Evolutionary conservation across 2,888 invertebrate genomes (phyloP), one percentile per base, ranked within the genome.

Genomic region (Zelleria hepariella): DNA sequence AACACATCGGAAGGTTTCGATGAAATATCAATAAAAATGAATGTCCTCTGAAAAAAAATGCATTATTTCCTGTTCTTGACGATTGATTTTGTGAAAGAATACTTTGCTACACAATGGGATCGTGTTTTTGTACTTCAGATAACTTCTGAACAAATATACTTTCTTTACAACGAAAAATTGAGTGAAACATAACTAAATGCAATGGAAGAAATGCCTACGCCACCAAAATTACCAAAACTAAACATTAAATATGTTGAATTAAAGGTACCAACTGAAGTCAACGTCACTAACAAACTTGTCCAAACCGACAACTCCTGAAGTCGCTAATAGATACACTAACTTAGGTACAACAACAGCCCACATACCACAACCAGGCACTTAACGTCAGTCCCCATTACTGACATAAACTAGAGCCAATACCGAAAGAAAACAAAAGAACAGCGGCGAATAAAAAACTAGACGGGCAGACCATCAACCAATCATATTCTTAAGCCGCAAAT

Each of bases 401-500:
- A 42, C 15, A 42, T 42, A 42, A 15, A 42, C 32, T 42, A 15
- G n/a, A n/a, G 10, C 32, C 32, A 42, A 42, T 42, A 42, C 10
- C 32, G 5, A n/a, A 53, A 23, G 8, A 51, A 24, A 24, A 53
- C 24, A 25, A 24, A 25, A 21, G 10, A 42, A n/a, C 52, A 52
- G 8, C 8, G 25, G 2, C n/a, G n/a, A 24, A 5, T 10, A 51
- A 15, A 53, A 5, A 7, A 53, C 53, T 10, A 8, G 8, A 24
- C n/a, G 24, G 25, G 10, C n/a, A 5, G n/a, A 10, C 1, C 24
- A 53, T 42, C 32, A 42, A 42, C 32, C 32, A 42, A 42, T 18
- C 48, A 58, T 47, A 58, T 25, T 24, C 48, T 51, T 21, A 32
- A 25, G 27, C n/a, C 56, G 61, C 61, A 62, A 68, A 70, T 70